phyloP scores from a whole-genome alignment of 2,113 vertebrate species.

The Chauna torquata region DNA sequence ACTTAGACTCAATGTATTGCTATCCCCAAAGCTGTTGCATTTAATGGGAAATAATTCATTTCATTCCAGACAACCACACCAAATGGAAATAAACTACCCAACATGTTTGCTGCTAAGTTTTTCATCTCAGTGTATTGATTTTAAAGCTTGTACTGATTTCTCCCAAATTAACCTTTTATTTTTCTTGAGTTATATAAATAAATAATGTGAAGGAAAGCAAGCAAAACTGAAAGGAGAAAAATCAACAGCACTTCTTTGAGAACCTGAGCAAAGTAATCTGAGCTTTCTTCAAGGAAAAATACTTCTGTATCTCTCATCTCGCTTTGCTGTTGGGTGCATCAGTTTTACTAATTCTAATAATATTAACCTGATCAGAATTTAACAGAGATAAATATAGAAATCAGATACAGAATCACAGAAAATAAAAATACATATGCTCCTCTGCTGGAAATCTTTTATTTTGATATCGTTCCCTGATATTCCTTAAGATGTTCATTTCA shows the following conservation, averaged over 20 bases:
- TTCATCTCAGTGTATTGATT: slow-evolving; percentile 48
- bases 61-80: not conserved
- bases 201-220: slow-evolving; percentile 18
- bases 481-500: slow-evolving; percentile 39
- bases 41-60: slow-evolving; percentile 56
- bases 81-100: slow-evolving; percentile 5
- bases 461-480: slow-evolving; percentile 7
- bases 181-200: slow-evolving; percentile 30
- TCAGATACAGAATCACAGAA: slow-evolving; percentile 32
- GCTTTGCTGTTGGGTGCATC: not conserved
- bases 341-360: slow-evolving; percentile 15
- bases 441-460: slow-evolving; percentile 17
- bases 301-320: not conserved
- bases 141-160: slow-evolving; percentile 12
- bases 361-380: slow-evolving; percentile 32
- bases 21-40: not conserved
- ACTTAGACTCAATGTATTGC: not conserved
- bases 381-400: slow-evolving; percentile 35
- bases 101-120: not conserved
- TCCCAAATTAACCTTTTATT: slow-evolving; percentile 42
- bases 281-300: slow-evolving; percentile 20
- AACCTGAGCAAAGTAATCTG: not conserved
- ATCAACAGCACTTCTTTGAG: not conserved
- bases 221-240: not conserved
- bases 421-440: not conserved